Evolutionary conservation across 2,113 vertebrate species (phyloP), one percentile per base, ranked within the genome.

Genomic region (Nothoprocta perdicaria): DNA sequence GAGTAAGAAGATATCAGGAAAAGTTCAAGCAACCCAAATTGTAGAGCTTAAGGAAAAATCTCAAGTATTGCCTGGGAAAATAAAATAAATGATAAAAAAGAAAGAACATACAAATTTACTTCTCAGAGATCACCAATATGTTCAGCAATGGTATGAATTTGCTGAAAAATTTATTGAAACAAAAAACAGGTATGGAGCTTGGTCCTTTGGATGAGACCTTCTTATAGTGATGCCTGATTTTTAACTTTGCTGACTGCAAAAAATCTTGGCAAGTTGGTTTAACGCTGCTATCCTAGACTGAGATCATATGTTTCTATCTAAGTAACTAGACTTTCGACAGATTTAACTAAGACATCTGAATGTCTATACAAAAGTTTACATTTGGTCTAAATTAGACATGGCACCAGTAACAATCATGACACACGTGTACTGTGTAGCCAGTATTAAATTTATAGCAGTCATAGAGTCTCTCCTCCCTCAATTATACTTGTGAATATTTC

Each of bases 401-500:
- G 58, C 90, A 90, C 48, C 71, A 58, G 62, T 73, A 77, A 90
- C 80, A 92, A 58, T 77, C 84, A 80, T 87, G 79, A 82, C 82
- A 87, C 9, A 2, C 69, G 31, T 31, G 52, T 46, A 77, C 21
- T 77, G 14, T 76, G 48, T 27, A 95, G 82, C 83, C 66, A 94
- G 92, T 65, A 86, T 86, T 86, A 88, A 93, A 86, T 95, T 88
- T 83, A 60, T 31, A 86, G 61, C 72, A 91, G 57, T 86, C 73
- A 78, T 12, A 84, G 68, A 91, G 65, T 46, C 52, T 80, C 65
- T 80, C 68, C 91, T 77, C 46, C 57, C 71, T 17, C 31, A 83
- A 55, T 35, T 63, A 17, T 68, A 89, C 46, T 89, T 89, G 38
- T 89, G 94, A 95, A 90, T 95, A 89, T 94, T 96, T 95, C 75